Percentiles rank a stretch among this genome's conserved stretches.
Conservation (phyloP, 2,888 invertebrate species). For the Byasa hedistus region DNA sequence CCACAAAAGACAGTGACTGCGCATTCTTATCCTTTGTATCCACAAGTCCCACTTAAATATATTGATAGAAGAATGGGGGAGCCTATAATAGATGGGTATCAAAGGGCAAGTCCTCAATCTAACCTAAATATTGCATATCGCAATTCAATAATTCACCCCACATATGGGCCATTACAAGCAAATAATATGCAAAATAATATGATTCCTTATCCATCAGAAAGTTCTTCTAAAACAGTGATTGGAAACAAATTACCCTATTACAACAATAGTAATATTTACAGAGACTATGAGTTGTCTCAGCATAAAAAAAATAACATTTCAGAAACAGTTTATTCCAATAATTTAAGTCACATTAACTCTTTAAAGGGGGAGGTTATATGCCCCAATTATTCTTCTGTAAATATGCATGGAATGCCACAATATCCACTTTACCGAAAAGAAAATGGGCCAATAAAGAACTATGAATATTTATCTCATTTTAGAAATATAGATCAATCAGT, state of each 20-base stretch:
- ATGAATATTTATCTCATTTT: constrained; percentile 59
- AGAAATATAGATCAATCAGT: constrained; percentile 58
- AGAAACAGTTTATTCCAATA: constrained; percentile 63
- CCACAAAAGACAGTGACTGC: constrained; percentile 57
- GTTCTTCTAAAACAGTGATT: constrained; percentile 48
- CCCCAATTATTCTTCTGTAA: constrained; percentile 56
- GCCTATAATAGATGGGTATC: constrained; percentile 60
- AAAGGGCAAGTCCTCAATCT: constrained; percentile 56
- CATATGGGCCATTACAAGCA: constrained; percentile 57
- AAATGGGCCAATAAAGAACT: constrained; percentile 51
- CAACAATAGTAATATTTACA: constrained; percentile 55
- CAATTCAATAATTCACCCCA: constrained; percentile 61
- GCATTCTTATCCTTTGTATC: constrained; percentile 60
- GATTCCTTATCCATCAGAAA: constrained; percentile 57
- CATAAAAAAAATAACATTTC: constrained; percentile 53
- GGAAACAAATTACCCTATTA: constrained; percentile 64
- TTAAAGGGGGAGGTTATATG: constrained; percentile 57
- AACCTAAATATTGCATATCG: constrained; percentile 57
- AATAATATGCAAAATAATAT: constrained; percentile 62
- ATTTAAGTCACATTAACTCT: constrained; percentile 52
- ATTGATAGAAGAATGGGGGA: constrained; percentile 62
- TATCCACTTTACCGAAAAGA: constrained; percentile 67
- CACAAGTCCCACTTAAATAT: constrained; percentile 61
- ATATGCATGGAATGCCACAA: constrained; percentile 53
- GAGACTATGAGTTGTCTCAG: constrained; percentile 60